Base-by-base conservation (phyloP, 1,140 invertebrate genomes). In the Oppia nitens region DNA sequence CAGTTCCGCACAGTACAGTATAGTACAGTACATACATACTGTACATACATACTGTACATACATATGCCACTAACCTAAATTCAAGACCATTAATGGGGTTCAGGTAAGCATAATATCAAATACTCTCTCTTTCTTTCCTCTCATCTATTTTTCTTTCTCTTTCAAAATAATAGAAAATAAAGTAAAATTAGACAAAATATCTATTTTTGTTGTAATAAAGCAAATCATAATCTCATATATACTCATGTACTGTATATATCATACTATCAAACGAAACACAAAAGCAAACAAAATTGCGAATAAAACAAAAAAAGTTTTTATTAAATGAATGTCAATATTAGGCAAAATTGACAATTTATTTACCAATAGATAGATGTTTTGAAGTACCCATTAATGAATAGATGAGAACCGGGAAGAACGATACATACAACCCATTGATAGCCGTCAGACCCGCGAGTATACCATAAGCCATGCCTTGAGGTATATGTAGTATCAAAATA, bases 401-500 rank as follows among this genome's bases (percentile, higher is more conserved):
- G 3, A 93, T 75, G 0, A 96, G 69, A 0, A 89, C 83, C 2
- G 91, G 88, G 72, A 95, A 93, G 66, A 96, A 88, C 0, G 89
- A 90, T 79, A 92, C 91, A 70, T 95, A 95, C 2, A 97, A 79
- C 3, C 93, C 93, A 57, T 84, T 79, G 28, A 94, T 83, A 0
- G 92, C 84, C 0, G 84, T 82, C 1, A 94, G 81, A 60, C 84
- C 83, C 0, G 84, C 87, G 49, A 96, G 70, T 54, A 95, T 72
- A 6, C 87, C 87, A 74, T 95, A 96, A 0, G 87, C 88, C 83
- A 94, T 87, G 59, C 89, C 87, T 77, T 93, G 90, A 0, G 89
- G 88, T 69, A 94, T 89, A 66, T 93, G 87, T 82, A 94, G 87
- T 60, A 93, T 81, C n/a, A 85, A 85, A 4, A 90, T 83, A 1